A percentile compares a stretch with the other conserved stretches of the same genome.
These are phyloP conservation scores for Troides helena DNA, from an alignment of 2,888 invertebrate genomes.

Conservation along the genomic window DNA sequence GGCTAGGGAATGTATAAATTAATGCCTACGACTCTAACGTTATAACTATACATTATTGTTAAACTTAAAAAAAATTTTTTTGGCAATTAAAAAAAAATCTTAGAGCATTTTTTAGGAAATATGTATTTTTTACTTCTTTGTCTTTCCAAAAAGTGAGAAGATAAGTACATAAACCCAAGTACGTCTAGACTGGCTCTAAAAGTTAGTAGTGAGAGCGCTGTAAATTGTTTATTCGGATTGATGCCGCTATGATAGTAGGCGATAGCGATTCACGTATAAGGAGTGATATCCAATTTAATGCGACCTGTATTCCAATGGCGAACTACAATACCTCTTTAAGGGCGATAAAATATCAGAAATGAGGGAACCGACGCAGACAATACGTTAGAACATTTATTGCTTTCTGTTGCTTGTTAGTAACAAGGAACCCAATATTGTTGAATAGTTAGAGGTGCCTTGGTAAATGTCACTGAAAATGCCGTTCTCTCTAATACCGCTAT, in stretches of 20 bases:
- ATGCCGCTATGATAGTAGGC: conserved; percentile 7
- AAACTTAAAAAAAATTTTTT: too few relatives aligned
- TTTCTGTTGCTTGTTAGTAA: conserved; percentile 13
- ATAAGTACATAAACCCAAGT: too few relatives aligned
- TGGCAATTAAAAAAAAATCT: too few relatives aligned
- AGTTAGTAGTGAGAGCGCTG: conserved; percentile 9
- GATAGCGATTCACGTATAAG: conserved; percentile 12
- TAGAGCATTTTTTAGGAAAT: too few relatives aligned
- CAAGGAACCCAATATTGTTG: not conserved
- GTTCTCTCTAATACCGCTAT: too few relatives aligned
- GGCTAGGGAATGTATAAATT: too few relatives aligned
- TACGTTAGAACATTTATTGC: conserved; percentile 9
- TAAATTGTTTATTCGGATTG: conserved; percentile 13
- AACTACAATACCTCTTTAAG: conserved; percentile 16
- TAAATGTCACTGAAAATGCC: too few relatives aligned
- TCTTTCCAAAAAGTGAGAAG: too few relatives aligned
- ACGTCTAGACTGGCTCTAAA: conserved; percentile 1
- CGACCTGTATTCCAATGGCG: conserved; percentile 6
- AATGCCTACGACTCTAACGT: too few relatives aligned
- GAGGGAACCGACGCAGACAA: conserved; percentile 8
- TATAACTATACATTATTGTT: too few relatives aligned
- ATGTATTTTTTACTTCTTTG: too few relatives aligned
- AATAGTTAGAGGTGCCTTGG: too few relatives aligned
- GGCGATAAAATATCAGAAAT: conserved; percentile 14
- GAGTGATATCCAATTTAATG: conserved; percentile 19